Conservation (phyloP, 1,140 invertebrate species). For the Diprion similis region DNA sequence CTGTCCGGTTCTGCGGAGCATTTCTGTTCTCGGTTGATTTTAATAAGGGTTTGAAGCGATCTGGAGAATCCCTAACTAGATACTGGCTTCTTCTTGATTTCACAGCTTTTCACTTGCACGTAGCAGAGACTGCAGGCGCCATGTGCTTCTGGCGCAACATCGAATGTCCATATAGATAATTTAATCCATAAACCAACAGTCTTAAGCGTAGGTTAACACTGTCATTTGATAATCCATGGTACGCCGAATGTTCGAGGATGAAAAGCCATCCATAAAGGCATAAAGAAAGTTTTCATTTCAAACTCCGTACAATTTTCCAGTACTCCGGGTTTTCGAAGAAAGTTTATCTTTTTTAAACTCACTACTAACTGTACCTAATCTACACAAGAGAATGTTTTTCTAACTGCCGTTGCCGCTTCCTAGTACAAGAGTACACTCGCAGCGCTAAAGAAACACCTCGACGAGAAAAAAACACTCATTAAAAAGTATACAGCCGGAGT, state of each 20-base stretch:
- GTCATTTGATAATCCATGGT: neutral
- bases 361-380: no score
- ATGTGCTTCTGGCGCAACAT: neutral
- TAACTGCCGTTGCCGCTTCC: neutral
- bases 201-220: neutral
- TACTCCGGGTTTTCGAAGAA: no score
- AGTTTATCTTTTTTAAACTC: neutral
- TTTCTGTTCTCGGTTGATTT: neutral
- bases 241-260: neutral
- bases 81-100: neutral
- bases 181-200: neutral
- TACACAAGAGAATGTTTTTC: neutral
- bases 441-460: neutral
- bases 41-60: no score
- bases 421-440: neutral
- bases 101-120: neutral
- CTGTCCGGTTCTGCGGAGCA: neutral
- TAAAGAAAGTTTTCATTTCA: neutral
- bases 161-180: neutral
- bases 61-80: no score
- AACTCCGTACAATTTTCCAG: no score
- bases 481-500: neutral
- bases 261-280: neutral
- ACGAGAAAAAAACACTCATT: neutral
- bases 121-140: neutral